phyloP scores from a whole-genome alignment of 2,797 vertebrate species.

The Eulemur mongoz region DNA sequence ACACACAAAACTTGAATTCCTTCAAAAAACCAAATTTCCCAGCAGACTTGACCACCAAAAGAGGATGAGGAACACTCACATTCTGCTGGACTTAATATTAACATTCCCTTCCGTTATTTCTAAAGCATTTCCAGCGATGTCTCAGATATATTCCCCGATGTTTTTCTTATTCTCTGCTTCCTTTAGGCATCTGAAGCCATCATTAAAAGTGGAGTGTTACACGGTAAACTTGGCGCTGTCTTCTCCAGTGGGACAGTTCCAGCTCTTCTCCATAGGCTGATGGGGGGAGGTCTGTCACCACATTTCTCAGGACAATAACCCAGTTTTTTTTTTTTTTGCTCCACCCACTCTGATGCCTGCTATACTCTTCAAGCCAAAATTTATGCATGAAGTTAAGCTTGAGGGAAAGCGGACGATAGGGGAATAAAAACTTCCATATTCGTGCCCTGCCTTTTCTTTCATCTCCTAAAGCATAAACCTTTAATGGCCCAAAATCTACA shows the following conservation, averaged over 20 bases:
- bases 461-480: not conserved
- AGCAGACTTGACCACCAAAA: not conserved
- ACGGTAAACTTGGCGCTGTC: not conserved
- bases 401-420: not conserved
- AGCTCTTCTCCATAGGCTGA: not conserved
- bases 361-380: not conserved
- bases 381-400: not conserved
- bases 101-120: not conserved
- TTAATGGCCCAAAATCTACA: not conserved
- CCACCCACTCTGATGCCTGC: not conserved
- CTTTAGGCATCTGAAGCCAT: not conserved
- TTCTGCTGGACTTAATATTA: not conserved
- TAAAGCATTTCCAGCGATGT: not conserved
- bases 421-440: not conserved
- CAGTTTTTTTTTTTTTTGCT: not conserved
- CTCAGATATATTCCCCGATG: not conserved
- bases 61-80: not conserved
- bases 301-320: not conserved
- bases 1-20: conserved; percentile 68
- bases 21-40: conserved; percentile 50
- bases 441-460: not conserved
- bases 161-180: not conserved
- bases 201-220: not conserved
- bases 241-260: not conserved
- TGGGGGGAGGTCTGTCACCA: not conserved